Conservation (phyloP, 2,888 invertebrate species). For the Drosophila meridiana region DNA sequence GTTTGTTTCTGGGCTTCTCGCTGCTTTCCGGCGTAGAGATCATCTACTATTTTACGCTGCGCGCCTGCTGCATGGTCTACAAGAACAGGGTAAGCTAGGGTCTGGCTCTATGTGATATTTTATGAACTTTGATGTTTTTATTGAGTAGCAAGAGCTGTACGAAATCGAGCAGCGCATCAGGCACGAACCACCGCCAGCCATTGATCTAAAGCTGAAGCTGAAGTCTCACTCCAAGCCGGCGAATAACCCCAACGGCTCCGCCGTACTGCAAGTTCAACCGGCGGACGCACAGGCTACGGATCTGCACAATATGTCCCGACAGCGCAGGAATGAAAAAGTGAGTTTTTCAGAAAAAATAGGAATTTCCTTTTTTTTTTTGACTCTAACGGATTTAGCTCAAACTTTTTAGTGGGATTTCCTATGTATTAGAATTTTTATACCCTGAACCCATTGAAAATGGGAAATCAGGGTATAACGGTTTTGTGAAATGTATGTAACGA, state of each 20-base stretch:
- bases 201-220: slow-evolving; percentile 77
- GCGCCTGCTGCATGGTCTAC: slow-evolving; percentile 86
- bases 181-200: slow-evolving; percentile 79
- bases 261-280: slow-evolving; percentile 62
- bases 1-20: slow-evolving; percentile 88
- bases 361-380: too few species aligned
- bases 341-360: too few species aligned
- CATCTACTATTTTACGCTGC: slow-evolving; percentile 90
- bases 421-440: too few species aligned
- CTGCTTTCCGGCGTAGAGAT: slow-evolving; percentile 91
- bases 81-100: slow-evolving; percentile 79
- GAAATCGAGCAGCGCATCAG: slow-evolving; percentile 83
- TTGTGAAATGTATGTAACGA: too few species aligned
- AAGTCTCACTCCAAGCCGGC: slow-evolving; percentile 52
- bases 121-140: too few species aligned
- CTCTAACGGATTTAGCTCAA: too few species aligned
- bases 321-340: slow-evolving; percentile 56
- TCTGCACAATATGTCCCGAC: slow-evolving; percentile 15
- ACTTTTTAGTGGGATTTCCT: too few species aligned
- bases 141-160: slow-evolving; percentile 79
- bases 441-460: too few species aligned
- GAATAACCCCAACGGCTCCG: slow-evolving; percentile 16
- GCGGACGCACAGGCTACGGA: slow-evolving; percentile 27
- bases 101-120: neutral
- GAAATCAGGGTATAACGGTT: too few species aligned